Conservation (phyloP, 2,113 vertebrate species). For the Miniopterus natalensis region DNA sequence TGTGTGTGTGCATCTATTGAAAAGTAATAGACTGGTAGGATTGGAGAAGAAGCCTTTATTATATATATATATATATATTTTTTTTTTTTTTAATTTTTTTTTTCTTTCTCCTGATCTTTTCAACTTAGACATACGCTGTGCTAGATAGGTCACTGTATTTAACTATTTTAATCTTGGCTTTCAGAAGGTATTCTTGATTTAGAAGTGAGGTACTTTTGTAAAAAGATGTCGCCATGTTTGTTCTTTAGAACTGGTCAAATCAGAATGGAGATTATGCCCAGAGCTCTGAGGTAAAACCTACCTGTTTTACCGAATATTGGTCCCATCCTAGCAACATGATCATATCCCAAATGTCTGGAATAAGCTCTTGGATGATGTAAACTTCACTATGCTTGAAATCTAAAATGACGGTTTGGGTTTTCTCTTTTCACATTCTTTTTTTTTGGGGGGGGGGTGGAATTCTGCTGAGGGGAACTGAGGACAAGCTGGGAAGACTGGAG, state of each 20-base stretch:
- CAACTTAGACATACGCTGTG: conserved; percentile 55
- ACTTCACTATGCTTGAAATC: conserved; percentile 17
- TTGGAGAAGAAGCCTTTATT: conserved; percentile 64
- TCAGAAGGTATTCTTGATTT: neutral
- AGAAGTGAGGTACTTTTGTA: neutral
- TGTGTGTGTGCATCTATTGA: conserved; percentile 74
- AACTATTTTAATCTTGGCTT: conserved; percentile 38
- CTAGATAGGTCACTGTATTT: conserved; percentile 18
- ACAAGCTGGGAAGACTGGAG: neutral
- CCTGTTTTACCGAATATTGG: neutral
- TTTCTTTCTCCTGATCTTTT: conserved; percentile 59
- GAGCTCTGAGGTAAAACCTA: neutral
- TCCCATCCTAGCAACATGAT: neutral
- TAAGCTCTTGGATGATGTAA: conserved; percentile 51
- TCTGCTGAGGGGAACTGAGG: neutral
- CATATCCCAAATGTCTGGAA: neutral
- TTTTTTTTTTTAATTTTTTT: neutral
- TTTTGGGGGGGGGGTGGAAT: neutral
- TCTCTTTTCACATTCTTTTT: neutral
- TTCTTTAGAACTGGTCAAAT: neutral
- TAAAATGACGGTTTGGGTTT: neutral
- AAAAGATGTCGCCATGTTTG: neutral
- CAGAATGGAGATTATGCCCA: neutral
- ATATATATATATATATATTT: neutral
- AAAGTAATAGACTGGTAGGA: conserved; percentile 74